Conservation (phyloP, 2,113 vertebrate species). For the Ophthalmolycus amberensis region DNA sequence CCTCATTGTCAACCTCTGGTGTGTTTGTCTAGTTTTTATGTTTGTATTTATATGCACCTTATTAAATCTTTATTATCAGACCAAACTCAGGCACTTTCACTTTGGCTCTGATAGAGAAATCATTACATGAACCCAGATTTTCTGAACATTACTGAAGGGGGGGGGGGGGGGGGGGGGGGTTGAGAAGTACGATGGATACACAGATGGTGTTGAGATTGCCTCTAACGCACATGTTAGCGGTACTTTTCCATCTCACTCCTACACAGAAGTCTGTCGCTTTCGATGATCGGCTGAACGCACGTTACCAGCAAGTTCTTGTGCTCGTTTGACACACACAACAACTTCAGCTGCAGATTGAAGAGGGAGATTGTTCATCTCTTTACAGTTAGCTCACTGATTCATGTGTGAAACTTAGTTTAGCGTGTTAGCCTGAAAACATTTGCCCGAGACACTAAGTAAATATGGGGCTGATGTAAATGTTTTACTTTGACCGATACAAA, state of each 20-base stretch:
- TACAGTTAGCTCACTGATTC: constrained; percentile 38
- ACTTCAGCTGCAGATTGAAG: constrained; percentile 49
- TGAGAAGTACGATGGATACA: constrained; percentile 42
- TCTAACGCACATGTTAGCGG: constrained; percentile 70
- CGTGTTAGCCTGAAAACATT: background rate
- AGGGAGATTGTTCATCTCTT: constrained; percentile 32
- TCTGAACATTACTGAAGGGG: constrained; percentile 21
- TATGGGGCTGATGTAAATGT: background rate
- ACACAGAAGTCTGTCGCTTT: constrained; percentile 73
- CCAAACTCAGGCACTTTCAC: background rate
- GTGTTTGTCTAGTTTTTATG: background rate
- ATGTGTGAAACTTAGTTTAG: constrained; percentile 20
- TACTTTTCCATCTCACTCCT: constrained; percentile 73
- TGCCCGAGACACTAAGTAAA: background rate
- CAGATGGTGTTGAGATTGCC: constrained; percentile 74
- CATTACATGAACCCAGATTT: constrained; percentile 15
- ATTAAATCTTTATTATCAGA: background rate
- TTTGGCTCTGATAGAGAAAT: constrained; percentile 26
- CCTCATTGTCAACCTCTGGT: background rate
- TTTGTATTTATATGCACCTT: constrained; percentile 2
- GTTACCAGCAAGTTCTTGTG: constrained; percentile 38
- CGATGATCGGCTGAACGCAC: constrained; percentile 25
- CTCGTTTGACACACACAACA: constrained; percentile 48
- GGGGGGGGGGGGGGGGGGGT: background rate
- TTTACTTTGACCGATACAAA: background rate